phyloP scores from a whole-genome alignment of 2,888 invertebrate genomes.

The Drosophila parthenogenetica region DNA sequence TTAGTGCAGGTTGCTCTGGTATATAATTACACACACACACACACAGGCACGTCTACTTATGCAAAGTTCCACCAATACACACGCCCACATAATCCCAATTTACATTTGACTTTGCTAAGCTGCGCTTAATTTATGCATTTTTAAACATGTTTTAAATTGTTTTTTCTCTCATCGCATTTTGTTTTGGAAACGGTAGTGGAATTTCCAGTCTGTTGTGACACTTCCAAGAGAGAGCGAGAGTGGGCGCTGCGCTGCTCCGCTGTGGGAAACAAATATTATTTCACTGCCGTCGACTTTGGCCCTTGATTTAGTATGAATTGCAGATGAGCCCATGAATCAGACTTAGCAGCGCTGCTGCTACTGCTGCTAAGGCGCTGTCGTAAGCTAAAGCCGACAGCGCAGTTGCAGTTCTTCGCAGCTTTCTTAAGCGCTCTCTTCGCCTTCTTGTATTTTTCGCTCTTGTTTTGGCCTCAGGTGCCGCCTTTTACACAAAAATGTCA shows the following conservation, averaged over 20 bases:
- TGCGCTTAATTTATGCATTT: constrained; percentile 72
- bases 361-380: neutral
- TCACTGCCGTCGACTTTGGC: constrained; percentile 32
- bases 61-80: constrained; percentile 3
- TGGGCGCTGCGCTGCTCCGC: too few relatives aligned
- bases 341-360: neutral
- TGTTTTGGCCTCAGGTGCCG: constrained; percentile 15
- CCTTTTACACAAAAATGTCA: constrained; percentile 41
- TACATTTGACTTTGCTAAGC: constrained; percentile 63
- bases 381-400: constrained; percentile 7
- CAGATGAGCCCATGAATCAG: constrained; percentile 51
- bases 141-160: constrained; percentile 67
- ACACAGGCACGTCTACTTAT: neutral
- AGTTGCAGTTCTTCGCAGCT: constrained; percentile 7
- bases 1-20: constrained; percentile 31
- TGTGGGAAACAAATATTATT: too few relatives aligned
- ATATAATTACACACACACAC: constrained; percentile 30
- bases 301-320: constrained; percentile 45
- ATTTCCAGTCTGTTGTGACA: constrained; percentile 48
- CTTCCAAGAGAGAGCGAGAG: constrained; percentile 10
- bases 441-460: neutral
- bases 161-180: constrained; percentile 24
- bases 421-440: neutral
- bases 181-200: neutral
- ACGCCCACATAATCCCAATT: constrained; percentile 40